Evolutionary conservation across 2,888 invertebrate genomes (phyloP), one percentile per base, ranked within the genome.

Genomic region (Syrista parreyssii): DNA sequence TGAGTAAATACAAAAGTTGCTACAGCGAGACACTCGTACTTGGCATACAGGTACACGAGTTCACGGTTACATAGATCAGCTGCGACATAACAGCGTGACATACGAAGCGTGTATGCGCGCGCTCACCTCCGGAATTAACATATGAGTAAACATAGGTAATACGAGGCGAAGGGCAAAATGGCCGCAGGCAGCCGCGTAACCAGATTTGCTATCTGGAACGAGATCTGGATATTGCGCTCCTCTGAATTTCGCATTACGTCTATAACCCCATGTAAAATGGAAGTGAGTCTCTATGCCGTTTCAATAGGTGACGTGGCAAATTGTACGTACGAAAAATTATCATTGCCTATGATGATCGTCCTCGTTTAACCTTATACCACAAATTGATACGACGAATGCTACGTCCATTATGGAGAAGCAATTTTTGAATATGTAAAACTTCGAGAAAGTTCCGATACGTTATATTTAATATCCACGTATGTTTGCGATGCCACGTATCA

Each of bases 71-170:
- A 31, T 71, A 71, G 12, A 32, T 30, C 71, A 31, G 12, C 31
- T 30, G 71, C 30, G 32, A 71, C 71, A 11, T 32, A 68, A 68
- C 68, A 30, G 68, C 4, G 9, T 68, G 71, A 71, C 71, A 71
- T 15, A 12, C 32, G 71, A 71, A 31, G 71, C 71, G 32, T 71
- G 71, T 35, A 35, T 12, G 74, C 35, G 81, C 79, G 69, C 79
- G 79, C 80, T 77, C 79, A 77, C 78, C 77, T 73, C 76, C 80
- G 82, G 82, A 84, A 85, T 87, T 87, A 87, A 85, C 84, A 85
- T 84, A 84, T 82, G 84, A 84, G 79, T 85, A 86, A 85, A 86
- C 85, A 84, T 79, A 80, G 80, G 80, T 83, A 84, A 83, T 79
- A 79, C 80, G 78, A 36, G 69, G 80, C 74, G 40, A 55, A 32